Evolutionary conservation across 2,888 invertebrate species (phyloP).

Genomic region (Onthophagus sagittarius): DNA sequence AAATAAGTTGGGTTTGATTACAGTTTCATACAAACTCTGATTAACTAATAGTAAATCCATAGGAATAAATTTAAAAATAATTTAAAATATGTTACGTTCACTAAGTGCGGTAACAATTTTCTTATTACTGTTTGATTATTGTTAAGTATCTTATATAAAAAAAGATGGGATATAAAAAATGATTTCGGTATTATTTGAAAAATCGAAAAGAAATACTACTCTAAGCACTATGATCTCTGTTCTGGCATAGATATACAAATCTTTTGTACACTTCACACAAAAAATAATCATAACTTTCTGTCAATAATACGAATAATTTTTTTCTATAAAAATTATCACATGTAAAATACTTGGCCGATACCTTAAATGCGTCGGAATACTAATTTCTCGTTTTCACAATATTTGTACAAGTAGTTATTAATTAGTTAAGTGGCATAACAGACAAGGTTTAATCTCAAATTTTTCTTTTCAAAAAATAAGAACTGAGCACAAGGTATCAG

Average conservation of each 20-base stretch:
- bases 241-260: conserved; percentile 7
- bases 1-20: neutral
- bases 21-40: neutral
- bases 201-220: neutral
- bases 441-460: too few relatives aligned
- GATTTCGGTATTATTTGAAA: neutral
- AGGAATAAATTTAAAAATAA: neutral
- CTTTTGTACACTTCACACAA: neutral
- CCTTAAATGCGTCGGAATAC: neutral
- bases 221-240: neutral
- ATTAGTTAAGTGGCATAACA: too few relatives aligned
- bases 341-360: conserved; percentile 8
- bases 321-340: conserved; percentile 12
- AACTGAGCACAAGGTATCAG: neutral
- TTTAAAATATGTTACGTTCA: neutral
- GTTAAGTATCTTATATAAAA: too few relatives aligned
- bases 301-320: neutral
- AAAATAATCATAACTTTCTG: conserved; percentile 6
- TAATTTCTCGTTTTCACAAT: neutral
- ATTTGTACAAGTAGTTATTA: neutral
- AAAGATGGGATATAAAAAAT: too few relatives aligned
- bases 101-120: neutral
- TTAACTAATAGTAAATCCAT: neutral
- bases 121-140: neutral
- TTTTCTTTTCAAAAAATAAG: neutral